A percentile compares a stretch with the other conserved stretches of the same genome.
Evolutionary conservation across 2,113 vertebrate genomes (phyloP).

Genomic region (Neotragus moschatus): DNA sequence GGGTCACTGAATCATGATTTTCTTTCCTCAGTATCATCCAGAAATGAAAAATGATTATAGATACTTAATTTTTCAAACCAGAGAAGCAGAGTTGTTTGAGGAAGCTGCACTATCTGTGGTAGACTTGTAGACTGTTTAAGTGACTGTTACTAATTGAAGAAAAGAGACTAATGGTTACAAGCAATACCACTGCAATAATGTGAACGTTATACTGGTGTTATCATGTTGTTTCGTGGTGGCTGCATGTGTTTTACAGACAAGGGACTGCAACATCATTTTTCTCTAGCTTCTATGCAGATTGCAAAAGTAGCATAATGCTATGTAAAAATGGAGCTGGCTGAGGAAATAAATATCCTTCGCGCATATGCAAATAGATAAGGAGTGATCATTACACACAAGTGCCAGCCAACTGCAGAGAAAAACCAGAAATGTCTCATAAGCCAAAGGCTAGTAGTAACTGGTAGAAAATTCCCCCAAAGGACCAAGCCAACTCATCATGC

Average conservation of each 20-base stretch:
- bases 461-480: not conserved
- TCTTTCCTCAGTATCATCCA: not conserved
- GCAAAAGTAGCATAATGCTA: conserved; percentile 54
- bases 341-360: conserved; percentile 52
- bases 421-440: conserved; percentile 35
- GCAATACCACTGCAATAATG: conserved; percentile 52
- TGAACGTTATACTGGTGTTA: conserved; percentile 41
- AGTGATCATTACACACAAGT: conserved; percentile 40
- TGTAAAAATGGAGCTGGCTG: conserved; percentile 58
- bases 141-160: conserved; percentile 60
- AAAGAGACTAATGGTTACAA: conserved; percentile 53
- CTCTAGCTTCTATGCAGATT: conserved; percentile 37
- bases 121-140: conserved; percentile 11
- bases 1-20: not conserved
- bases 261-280: not conserved
- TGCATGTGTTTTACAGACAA: conserved; percentile 60
- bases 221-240: conserved; percentile 39
- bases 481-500: not conserved
- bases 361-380: conserved; percentile 56
- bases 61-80: conserved; percentile 47
- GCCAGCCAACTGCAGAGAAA: conserved; percentile 9
- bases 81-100: conserved; percentile 29
- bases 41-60: not conserved
- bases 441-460: not conserved
- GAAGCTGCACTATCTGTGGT: not conserved